phyloP scores from a whole-genome alignment of 2,797 vertebrate species.

The Sebastes miniatus region DNA sequence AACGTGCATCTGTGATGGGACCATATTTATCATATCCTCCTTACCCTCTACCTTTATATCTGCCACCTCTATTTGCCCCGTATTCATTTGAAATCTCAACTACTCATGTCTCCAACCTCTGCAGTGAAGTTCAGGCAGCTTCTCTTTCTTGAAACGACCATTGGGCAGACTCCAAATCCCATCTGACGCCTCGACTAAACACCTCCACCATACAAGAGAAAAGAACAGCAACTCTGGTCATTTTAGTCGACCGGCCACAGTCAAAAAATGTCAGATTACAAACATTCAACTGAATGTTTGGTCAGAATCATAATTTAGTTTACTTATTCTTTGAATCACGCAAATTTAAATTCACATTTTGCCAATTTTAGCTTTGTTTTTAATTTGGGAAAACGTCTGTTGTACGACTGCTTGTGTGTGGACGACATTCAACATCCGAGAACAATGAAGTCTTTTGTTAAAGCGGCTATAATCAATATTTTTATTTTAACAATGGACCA shows the following conservation, averaged over 20 bases:
- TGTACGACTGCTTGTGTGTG: too few relatives aligned
- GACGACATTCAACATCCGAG: too few relatives aligned
- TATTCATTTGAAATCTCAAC: neutral
- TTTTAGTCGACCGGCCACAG: too few relatives aligned
- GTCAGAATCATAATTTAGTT: too few relatives aligned
- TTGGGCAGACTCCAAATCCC: neutral
- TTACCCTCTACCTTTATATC: slow-evolving; percentile 1
- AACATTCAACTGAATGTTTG: too few relatives aligned
- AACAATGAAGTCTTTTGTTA: too few relatives aligned
- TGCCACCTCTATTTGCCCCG: neutral
- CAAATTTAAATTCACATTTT: too few relatives aligned
- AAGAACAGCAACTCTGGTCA: neutral
- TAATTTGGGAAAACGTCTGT: too few relatives aligned
- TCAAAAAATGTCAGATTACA: too few relatives aligned
- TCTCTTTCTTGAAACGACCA: neutral
- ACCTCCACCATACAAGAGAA: neutral
- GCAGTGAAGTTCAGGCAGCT: neutral
- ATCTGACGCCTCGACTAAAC: neutral
- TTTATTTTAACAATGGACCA: neutral
- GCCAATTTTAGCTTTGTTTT: too few relatives aligned
- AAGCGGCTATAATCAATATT: neutral
- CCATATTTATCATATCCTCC: slow-evolving; percentile 5
- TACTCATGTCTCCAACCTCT: neutral
- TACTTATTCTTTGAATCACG: too few relatives aligned
- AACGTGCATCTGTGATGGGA: slow-evolving; percentile 23